Evolutionary conservation across 2,888 invertebrate species (phyloP).

Genomic region (Chalcosyrphus nemorum): DNA sequence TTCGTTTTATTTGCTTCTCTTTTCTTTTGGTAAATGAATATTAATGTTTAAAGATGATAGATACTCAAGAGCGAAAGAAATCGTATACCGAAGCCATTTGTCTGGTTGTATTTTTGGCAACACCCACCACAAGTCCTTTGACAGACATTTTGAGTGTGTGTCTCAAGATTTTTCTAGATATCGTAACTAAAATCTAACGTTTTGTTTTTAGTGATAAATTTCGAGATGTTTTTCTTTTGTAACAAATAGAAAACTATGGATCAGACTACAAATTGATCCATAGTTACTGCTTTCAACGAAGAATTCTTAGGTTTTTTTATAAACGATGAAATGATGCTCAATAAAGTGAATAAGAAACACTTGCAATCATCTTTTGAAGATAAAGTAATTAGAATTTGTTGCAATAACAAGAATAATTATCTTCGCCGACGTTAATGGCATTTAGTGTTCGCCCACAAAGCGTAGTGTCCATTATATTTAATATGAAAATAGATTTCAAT

Average conservation of each 20-base stretch:
- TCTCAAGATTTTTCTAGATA: not conserved
- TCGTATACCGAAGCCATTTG: not conserved
- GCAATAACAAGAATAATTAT: too few species aligned
- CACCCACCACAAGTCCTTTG: not conserved
- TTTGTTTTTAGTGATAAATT: not conserved
- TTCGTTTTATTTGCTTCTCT: not conserved
- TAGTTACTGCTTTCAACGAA: too few species aligned
- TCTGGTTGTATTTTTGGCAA: not conserved
- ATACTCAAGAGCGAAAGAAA: not conserved
- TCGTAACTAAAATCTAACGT: not conserved
- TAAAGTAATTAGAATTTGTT: too few species aligned
- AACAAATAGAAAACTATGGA: not conserved
- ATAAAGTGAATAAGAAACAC: too few species aligned
- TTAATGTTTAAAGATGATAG: not conserved
- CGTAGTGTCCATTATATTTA: too few species aligned
- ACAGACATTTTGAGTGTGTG: not conserved
- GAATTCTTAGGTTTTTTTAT: too few species aligned
- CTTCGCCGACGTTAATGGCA: too few species aligned
- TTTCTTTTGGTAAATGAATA: not conserved
- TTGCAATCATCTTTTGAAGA: too few species aligned
- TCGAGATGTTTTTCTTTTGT: not conserved
- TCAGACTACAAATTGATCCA: too few species aligned
- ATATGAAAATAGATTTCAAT: too few species aligned
- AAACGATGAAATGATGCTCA: too few species aligned
- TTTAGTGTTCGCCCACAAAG: too few species aligned